Base-by-base conservation (phyloP, 1,140 invertebrate genomes). In the Agraylea sexmaculata region DNA sequence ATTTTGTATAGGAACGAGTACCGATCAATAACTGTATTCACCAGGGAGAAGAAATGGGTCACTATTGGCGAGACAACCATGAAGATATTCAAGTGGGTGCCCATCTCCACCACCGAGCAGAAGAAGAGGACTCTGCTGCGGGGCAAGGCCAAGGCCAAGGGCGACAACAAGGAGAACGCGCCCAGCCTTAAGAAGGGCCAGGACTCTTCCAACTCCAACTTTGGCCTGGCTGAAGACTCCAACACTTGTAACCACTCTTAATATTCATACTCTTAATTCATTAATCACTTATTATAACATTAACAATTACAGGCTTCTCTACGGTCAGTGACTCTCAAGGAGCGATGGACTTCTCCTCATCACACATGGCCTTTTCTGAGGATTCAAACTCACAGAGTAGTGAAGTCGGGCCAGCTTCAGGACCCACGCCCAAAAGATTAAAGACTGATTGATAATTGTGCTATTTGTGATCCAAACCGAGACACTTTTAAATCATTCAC, bases 41-140 rank as follows among this genome's bases (percentile, higher is more conserved):
- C 28, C 45, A 93, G 88, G 88, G 91, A 96, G 61, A 96, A 96
- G 60, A 94, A 94, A 75, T 95, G 92, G 91, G 90, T 97, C 1
- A 94, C 90, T 1, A 90, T 97, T 59, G 90, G 89, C 36, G 92
- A 97, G 62, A 95, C 91, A 1, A 90, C 90, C 11, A 94, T 97
- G 88, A 94, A 92, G 70, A 93, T 97, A 53, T 95, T 87, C 58
- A 96, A 96, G 74, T 97, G 92, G 92, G 91, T 96, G 29, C 92
- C 92, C 35, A 82, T 92, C 59, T 80, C 80, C 2, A 78, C 71
- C 5, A 73, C 74, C 41, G 83, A 87, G 52, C 78, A 81, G 58
- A 76, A 74, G 40, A 74, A 66, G 56, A 75, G 70, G 58, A 77
- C 77, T 56, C 67, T 69, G 17, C n/a, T n/a, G n/a, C n/a, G n/a